Conservation (phyloP, 2,113 vertebrate genomes). For the Fukomys damarensis region DNA sequence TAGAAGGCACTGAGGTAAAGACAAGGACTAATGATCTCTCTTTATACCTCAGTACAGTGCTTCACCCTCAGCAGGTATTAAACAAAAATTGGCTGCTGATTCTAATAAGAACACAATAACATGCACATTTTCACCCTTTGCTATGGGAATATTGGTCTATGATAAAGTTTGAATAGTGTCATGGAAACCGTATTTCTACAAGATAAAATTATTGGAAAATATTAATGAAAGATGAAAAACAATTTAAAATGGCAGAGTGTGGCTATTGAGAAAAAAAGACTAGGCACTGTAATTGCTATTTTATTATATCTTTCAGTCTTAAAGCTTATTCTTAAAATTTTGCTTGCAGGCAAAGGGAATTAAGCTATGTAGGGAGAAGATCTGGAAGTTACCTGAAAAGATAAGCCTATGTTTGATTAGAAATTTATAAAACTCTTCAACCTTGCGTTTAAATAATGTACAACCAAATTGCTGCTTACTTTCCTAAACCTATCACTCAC, state of each 20-base stretch:
- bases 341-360: neutral
- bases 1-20: too few species aligned
- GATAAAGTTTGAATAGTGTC: neutral
- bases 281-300: neutral
- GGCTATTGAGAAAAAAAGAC: neutral
- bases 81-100: neutral
- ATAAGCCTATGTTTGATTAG: neutral
- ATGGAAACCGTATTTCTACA: neutral
- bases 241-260: neutral
- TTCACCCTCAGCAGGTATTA: neutral
- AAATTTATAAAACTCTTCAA: neutral
- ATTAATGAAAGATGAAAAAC: neutral
- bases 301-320: neutral
- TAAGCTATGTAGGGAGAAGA: neutral
- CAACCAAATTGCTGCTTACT: neutral
- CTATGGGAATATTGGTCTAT: neutral
- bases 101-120: neutral
- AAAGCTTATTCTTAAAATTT: neutral
- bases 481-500: neutral
- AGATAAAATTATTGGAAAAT: neutral
- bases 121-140: neutral
- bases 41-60: neutral
- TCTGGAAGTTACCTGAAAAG: neutral
- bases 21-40: neutral
- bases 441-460: neutral